A percentile compares a stretch with the other conserved stretches of the same genome.
Evolutionary conservation across 2,888 invertebrate species (phyloP).

Genomic region (Scaptomyza parva): DNA sequence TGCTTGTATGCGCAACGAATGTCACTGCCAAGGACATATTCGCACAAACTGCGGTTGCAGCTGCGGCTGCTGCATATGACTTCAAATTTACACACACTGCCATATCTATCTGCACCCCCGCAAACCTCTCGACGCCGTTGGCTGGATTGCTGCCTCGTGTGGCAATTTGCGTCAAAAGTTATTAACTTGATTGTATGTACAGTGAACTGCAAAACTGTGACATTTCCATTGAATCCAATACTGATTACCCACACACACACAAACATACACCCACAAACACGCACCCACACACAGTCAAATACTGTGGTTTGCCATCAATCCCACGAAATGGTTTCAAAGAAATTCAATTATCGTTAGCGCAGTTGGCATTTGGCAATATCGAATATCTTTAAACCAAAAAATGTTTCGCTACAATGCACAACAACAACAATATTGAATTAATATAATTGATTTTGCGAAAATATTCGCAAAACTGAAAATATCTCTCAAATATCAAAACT

Average conservation of each 20-base stretch:
- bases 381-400: conserved; percentile 3
- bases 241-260: neutral
- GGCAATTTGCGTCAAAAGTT: conserved; percentile 64
- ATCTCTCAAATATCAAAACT: no score
- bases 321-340: neutral
- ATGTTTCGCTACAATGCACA: neutral
- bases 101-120: neutral
- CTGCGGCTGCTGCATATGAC: conserved; percentile 59
- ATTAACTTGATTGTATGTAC: conserved; percentile 52
- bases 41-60: conserved; percentile 54
- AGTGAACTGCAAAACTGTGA: conserved; percentile 10
- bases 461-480: no score
- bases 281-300: neutral
- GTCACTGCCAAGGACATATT: conserved; percentile 74
- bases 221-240: conserved; percentile 11
- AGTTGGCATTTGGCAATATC: neutral
- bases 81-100: conserved; percentile 8
- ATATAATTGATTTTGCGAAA: no score
- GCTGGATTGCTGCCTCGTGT: conserved; percentile 10
- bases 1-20: conserved; percentile 25
- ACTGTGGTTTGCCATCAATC: conserved; percentile 1
- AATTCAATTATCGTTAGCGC: conserved; percentile 25
- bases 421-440: neutral
- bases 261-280: no score
- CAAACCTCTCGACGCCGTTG: no score